Percentiles rank a stretch among this genome's conserved stretches.
phyloP scores from a whole-genome alignment of 2,113 vertebrate species.

The Papio anubis region DNA sequence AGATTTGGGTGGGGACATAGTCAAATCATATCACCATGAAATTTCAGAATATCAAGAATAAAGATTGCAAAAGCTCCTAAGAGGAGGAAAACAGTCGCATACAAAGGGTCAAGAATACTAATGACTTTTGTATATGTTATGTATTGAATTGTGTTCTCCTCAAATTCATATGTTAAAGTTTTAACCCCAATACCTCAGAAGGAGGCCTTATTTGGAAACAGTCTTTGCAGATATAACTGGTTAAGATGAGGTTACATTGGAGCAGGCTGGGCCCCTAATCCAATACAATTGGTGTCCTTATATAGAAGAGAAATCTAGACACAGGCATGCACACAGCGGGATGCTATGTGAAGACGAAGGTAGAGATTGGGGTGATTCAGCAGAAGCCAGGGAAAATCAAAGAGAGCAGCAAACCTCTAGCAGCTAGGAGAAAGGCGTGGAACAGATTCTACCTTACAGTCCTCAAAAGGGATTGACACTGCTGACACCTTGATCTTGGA shows the following conservation, averaged over 20 bases:
- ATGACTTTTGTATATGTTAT: not conserved
- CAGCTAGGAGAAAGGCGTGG: not conserved
- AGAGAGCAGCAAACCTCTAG: not conserved
- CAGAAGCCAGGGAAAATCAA: not conserved
- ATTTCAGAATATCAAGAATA: not conserved
- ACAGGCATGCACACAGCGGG: not conserved
- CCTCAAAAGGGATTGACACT: not conserved
- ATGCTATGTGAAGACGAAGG: not conserved
- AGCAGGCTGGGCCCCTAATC: not conserved
- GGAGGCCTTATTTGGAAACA: not conserved
- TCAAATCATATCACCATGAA: not conserved
- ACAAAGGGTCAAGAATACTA: not conserved
- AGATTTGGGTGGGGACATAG: too few relatives aligned
- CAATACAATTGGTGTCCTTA: not conserved
- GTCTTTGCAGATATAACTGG: not conserved
- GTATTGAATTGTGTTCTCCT: not conserved
- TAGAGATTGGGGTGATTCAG: not conserved
- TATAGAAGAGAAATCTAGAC: not conserved
- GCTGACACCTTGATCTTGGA: not conserved
- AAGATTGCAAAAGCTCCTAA: not conserved
- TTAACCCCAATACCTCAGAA: not conserved
- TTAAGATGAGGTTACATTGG: not conserved
- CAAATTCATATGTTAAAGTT: not conserved
- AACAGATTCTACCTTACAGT: too few relatives aligned
- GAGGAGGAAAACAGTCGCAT: not conserved